Evolutionary conservation across 1,140 invertebrate genomes (phyloP), one percentile per base, ranked within the genome.

Genomic region (Pinna nobilis): DNA sequence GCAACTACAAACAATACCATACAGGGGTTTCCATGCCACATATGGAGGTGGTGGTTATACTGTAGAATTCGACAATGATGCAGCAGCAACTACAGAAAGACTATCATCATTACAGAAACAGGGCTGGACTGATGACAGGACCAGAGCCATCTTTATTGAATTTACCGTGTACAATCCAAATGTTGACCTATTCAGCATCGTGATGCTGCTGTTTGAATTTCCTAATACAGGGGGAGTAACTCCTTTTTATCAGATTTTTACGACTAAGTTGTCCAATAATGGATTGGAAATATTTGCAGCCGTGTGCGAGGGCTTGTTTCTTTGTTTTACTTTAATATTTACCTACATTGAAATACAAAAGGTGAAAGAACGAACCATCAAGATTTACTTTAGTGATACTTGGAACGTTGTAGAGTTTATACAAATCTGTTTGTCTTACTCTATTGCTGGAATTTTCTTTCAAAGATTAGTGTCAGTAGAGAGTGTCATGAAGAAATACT

Each of bases 111-210:
- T 82, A 18, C 64, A 67, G 28, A 33, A 41, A 4, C 11, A 78
- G 20, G 44, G 77, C 13, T 89, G 87, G 87, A 70, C 85, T 6
- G 82, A 86, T 68, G 37, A 51, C 23, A 70, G 74, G 28, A 88
- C 85, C 0, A 15, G 77, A 11, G 85, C 83, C 3, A 70, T 88
- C 9, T 76, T 88, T 63, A 68, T 87, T 7, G 83, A 88, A 67
- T 78, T 87, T 49, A 88, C 87, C 1, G 30, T 85, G 1, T 87
- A 80, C 70, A 84, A 88, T 68, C 71, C 78, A 4, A 84, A 83
- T 11, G 80, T 80, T 7, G 83, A 84, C 57, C 82, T 88, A 33
- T 88, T 86, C 68, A 83, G 81, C 50, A 83, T 85, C 15, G 81
- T 89, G 1, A 74, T 78, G 2, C 55, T 88, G 11, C 23, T 84